Evolutionary conservation across 2,113 vertebrate species (phyloP).

Genomic region (Ibidorhyncha struthersii): DNA sequence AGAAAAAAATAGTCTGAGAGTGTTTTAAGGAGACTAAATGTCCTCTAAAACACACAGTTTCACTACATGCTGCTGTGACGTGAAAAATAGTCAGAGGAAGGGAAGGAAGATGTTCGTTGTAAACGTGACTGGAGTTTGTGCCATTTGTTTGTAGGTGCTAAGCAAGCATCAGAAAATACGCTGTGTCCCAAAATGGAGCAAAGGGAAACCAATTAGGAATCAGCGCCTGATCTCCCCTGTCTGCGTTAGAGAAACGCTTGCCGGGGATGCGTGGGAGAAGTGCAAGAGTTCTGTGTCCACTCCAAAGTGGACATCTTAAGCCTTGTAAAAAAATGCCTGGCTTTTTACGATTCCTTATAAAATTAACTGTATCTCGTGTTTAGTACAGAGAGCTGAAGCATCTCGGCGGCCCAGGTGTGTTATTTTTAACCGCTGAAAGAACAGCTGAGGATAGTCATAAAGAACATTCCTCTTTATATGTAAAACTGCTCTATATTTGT

Average conservation of each 20-base stretch:
- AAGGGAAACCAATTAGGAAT: not conserved
- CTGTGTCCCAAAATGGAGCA: not conserved
- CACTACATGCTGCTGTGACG: not conserved
- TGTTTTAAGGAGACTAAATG: not conserved
- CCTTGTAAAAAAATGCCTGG: not conserved
- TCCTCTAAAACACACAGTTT: not conserved
- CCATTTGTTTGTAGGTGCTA: not conserved
- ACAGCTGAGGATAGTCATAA: not conserved
- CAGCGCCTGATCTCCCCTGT: rapidly evolving
- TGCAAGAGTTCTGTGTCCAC: too few relatives aligned
- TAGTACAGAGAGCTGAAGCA: not conserved
- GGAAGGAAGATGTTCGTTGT: not conserved
- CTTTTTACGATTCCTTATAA: not conserved
- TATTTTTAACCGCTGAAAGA: not conserved
- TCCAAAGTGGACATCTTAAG: too few relatives aligned
- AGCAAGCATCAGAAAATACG: not conserved
- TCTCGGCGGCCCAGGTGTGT: not conserved
- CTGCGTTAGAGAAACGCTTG: not conserved
- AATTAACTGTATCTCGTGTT: not conserved
- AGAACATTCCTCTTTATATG: not conserved
- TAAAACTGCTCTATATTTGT: not conserved
- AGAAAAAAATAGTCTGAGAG: not conserved
- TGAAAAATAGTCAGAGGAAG: not conserved
- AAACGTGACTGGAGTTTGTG: not conserved
- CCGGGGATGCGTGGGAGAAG: not conserved